Percentiles rank a stretch among this genome's conserved stretches.
phyloP scores from a whole-genome alignment of 2,888 invertebrate species.

The Troglohyphantes excavatus region DNA sequence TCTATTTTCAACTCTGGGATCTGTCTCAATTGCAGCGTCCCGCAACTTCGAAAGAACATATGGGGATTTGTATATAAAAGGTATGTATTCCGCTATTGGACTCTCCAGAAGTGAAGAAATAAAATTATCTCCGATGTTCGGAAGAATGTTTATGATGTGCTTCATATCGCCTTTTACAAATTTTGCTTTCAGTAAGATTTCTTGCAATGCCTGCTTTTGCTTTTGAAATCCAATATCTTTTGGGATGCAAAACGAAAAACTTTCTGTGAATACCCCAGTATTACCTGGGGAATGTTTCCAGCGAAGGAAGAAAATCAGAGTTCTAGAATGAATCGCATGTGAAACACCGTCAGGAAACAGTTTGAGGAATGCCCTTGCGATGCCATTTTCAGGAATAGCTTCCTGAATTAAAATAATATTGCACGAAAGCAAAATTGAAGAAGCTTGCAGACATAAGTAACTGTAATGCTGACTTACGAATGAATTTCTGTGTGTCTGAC shows the following conservation, averaged over 20 bases:
- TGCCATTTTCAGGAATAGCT: background rate
- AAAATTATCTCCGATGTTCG: conserved; percentile 6
- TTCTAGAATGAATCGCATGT: background rate
- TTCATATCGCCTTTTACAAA: background rate
- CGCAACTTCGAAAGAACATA: conserved; percentile 32
- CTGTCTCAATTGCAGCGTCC: conserved; percentile 20
- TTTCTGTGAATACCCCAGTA: background rate
- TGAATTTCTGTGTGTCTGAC: background rate
- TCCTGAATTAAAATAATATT: background rate
- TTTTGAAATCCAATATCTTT: background rate
- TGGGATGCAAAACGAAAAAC: conserved; percentile 12
- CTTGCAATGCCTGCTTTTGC: conserved; percentile 4
- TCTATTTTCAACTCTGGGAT: conserved; percentile 8
- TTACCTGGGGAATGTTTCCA: background rate
- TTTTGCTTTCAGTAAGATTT: conserved; percentile 20
- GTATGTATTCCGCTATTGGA: background rate
- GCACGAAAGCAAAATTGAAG: background rate
- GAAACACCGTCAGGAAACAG: background rate
- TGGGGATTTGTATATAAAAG: conserved; percentile 3
- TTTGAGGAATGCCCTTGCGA: too few species aligned
- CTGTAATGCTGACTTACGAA: background rate
- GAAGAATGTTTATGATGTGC: background rate
- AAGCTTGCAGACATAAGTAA: background rate
- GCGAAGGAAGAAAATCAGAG: background rate
- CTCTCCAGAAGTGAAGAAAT: conserved; percentile 18